phyloP scores from a whole-genome alignment of 2,113 vertebrate species.

The Ifrita kowaldi region DNA sequence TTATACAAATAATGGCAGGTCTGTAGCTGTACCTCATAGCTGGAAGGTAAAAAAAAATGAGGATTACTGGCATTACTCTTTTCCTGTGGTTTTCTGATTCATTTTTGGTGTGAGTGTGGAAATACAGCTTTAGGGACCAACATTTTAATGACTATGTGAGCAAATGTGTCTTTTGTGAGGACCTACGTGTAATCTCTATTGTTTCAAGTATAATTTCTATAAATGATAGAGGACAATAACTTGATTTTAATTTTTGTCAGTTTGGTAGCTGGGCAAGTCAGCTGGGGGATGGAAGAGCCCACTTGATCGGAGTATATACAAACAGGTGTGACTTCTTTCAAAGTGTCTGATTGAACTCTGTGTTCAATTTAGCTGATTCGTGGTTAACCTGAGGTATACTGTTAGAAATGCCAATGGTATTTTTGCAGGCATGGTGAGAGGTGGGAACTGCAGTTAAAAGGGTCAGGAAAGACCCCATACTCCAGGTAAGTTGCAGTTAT shows the following conservation, averaged over 20 bases:
- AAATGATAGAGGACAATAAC: not conserved
- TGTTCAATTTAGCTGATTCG: not conserved
- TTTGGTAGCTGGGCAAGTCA: conserved; percentile 85
- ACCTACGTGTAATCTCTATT: not conserved
- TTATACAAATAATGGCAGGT: not conserved
- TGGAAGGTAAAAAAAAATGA: not conserved
- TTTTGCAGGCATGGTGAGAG: conserved; percentile 74
- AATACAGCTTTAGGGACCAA: not conserved
- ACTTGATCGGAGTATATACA: conserved; percentile 75
- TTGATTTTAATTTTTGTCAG: conserved; percentile 52
- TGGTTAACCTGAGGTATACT: not conserved
- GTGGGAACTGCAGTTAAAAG: conserved; percentile 85
- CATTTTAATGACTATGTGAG: not conserved
- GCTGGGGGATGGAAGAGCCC: conserved; percentile 82
- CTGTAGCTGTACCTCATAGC: not conserved
- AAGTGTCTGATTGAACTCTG: not conserved
- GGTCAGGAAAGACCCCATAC: conserved; percentile 83
- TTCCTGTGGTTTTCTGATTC: not conserved
- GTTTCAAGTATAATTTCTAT: not conserved
- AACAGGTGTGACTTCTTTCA: conserved; percentile 72
- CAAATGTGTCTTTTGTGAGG: not conserved
- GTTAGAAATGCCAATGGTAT: not conserved
- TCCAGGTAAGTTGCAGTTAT: conserved; percentile 66
- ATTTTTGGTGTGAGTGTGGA: not conserved
- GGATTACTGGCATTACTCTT: not conserved